These are phyloP conservation scores for Sinosuthora webbiana DNA, from an alignment of 2,113 vertebrate genomes.

Conservation along the genomic window DNA sequence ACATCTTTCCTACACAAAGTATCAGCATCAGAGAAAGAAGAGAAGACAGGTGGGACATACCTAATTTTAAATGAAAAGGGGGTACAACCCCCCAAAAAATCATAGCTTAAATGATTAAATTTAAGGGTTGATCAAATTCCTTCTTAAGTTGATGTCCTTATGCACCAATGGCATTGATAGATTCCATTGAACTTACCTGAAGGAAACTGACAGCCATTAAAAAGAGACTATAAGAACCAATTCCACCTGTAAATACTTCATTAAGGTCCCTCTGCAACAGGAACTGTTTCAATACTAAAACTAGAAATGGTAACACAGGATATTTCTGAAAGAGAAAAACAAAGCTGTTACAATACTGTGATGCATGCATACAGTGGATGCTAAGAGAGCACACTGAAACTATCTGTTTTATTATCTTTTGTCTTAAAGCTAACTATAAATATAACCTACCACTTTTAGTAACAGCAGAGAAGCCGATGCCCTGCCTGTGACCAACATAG, in stretches of 20 bases:
- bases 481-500: not conserved
- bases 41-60: not conserved
- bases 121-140: not conserved
- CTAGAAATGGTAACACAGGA: constrained; percentile 93
- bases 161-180: not conserved
- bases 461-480: not conserved
- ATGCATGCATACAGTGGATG: not conserved
- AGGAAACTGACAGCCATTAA: constrained; percentile 99
- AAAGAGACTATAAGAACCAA: constrained; percentile 98
- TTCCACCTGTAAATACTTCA: constrained; percentile 97
- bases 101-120: not conserved
- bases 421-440: not conserved
- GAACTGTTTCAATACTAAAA: constrained; percentile 98
- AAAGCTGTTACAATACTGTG: not conserved
- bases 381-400: not conserved
- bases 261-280: constrained; percentile 97
- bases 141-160: not conserved
- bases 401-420: not conserved
- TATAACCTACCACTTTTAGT: not conserved
- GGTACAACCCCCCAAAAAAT: not conserved
- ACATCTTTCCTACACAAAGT: not conserved
- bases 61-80: not conserved
- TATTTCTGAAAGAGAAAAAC: constrained; percentile 86
- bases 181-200: constrained; percentile 78
- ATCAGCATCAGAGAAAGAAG: not conserved